These are phyloP conservation scores for Halichondria panicea DNA, from an alignment of 37 sponge, comb jelly and placozoan species.

Conservation along the genomic window DNA sequence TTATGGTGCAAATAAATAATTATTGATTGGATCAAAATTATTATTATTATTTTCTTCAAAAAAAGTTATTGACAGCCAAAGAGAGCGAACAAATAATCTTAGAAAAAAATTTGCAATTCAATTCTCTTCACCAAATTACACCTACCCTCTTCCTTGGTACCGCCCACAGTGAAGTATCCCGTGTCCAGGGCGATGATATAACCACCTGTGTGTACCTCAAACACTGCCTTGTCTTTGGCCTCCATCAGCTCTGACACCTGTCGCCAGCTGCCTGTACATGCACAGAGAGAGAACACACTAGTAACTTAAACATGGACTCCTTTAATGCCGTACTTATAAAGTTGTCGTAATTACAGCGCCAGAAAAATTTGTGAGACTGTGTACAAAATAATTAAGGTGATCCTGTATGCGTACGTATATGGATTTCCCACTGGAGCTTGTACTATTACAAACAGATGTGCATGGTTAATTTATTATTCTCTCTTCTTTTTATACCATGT, in stretches of 20 bases:
- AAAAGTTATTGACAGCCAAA: too few relatives aligned
- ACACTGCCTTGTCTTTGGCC: slow-evolving; percentile 37
- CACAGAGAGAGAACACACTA: background rate
- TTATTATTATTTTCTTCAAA: too few relatives aligned
- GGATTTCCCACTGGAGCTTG: too few relatives aligned
- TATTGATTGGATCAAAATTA: too few relatives aligned
- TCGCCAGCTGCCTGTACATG: slow-evolving; percentile 60
- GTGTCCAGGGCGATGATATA: slow-evolving; percentile 64
- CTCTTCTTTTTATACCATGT: slow-evolving; percentile 9
- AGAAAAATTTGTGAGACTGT: background rate
- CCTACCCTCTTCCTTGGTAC: slow-evolving; percentile 51
- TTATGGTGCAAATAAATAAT: background rate
- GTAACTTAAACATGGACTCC: background rate
- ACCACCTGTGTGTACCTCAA: slow-evolving; percentile 51
- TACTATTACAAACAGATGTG: background rate
- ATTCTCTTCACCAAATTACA: background rate
- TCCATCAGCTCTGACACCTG: slow-evolving; percentile 45
- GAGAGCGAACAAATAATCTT: too few relatives aligned
- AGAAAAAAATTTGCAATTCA: too few relatives aligned
- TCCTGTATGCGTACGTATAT: background rate
- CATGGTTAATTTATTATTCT: background rate
- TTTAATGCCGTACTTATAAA: background rate
- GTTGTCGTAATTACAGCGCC: background rate
- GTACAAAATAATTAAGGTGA: background rate
- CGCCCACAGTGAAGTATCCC: slow-evolving; percentile 56